Percentiles rank a stretch among this genome's conserved stretches.
These are phyloP conservation scores for Allochrocebus solatus DNA, from an alignment of 2,797 vertebrate species.

Conservation along the genomic window DNA sequence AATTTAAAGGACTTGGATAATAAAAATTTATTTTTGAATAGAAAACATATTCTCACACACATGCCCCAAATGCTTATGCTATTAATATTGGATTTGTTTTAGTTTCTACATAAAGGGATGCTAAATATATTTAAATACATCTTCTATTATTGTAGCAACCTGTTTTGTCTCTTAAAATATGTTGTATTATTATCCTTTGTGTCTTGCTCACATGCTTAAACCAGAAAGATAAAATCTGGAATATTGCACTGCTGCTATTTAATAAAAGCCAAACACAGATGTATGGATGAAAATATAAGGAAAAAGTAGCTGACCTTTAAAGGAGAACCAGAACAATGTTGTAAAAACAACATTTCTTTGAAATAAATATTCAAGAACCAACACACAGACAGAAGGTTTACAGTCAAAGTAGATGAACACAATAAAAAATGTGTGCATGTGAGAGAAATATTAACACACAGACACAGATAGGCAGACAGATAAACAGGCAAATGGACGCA, in stretches of 20 bases:
- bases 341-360: constrained; percentile 4
- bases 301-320: constrained; percentile 18
- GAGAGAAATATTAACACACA: neutral
- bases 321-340: constrained; percentile 7
- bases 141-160: constrained; percentile 52
- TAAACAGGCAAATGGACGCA: too few species aligned
- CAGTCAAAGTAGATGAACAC: neutral
- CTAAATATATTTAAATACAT: constrained; percentile 58
- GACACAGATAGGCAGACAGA: neutral
- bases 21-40: constrained; percentile 52
- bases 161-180: constrained; percentile 45
- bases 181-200: constrained; percentile 15
- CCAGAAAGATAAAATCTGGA: neutral
- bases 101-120: constrained; percentile 61
- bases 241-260: neutral
- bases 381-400: neutral
- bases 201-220: neutral
- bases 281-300: neutral
- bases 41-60: neutral
- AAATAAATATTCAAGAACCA: constrained; percentile 48
- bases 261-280: constrained; percentile 15
- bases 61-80: constrained; percentile 52
- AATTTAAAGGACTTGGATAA: constrained; percentile 47
- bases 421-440: neutral
- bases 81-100: constrained; percentile 66